phyloP scores from a whole-genome alignment of 2,797 vertebrate genomes.

The Podarcis lilfordi region DNA sequence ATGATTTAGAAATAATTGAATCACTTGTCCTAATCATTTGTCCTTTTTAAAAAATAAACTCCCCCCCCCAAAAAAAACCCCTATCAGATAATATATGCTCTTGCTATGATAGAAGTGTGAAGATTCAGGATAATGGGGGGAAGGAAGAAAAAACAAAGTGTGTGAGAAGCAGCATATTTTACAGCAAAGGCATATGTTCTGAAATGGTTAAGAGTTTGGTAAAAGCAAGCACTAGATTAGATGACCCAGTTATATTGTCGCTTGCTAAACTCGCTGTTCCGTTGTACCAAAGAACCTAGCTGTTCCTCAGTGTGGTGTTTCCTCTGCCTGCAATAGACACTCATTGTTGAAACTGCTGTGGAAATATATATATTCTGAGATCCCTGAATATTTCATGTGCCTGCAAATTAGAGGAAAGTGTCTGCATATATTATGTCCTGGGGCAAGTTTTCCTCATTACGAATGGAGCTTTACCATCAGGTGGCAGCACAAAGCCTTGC shows the following conservation, averaged over 20 bases:
- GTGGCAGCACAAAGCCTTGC: background rate
- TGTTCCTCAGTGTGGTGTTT: too few relatives aligned
- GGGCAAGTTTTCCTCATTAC: too few relatives aligned
- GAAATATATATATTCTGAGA: too few relatives aligned
- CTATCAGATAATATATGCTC: background rate
- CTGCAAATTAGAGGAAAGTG: background rate
- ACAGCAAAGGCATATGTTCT: background rate
- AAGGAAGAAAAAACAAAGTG: background rate
- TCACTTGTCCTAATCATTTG: background rate
- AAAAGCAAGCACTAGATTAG: background rate
- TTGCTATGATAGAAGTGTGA: background rate
- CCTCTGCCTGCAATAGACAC: too few relatives aligned
- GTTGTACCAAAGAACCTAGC: background rate
- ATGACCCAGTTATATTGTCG: background rate
- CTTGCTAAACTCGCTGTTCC: background rate
- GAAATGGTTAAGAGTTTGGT: background rate
- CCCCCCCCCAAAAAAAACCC: too few relatives aligned
- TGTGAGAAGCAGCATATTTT: background rate
- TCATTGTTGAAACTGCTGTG: background rate
- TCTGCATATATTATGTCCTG: too few relatives aligned
- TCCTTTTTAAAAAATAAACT: background rate
- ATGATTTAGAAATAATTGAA: background rate
- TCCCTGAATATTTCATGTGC: background rate
- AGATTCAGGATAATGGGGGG: too few relatives aligned
- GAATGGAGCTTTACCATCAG: background rate